phyloP scores from a whole-genome alignment of 2,797 vertebrate species.

The Notamacropus eugenii region DNA sequence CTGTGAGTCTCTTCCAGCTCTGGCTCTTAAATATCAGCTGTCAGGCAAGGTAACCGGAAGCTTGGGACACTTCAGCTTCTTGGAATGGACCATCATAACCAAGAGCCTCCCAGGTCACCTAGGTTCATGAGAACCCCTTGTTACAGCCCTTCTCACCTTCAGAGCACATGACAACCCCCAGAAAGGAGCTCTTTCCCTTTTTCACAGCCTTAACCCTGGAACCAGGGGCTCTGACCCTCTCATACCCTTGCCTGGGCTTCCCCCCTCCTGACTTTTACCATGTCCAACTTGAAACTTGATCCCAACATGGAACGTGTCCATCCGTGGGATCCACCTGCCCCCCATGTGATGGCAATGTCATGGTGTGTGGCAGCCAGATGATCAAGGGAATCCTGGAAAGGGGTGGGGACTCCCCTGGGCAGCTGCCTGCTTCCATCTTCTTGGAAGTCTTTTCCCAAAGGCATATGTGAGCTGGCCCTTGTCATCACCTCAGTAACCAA shows the following conservation, averaged over 20 bases:
- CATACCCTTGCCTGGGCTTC: not conserved
- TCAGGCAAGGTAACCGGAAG: not conserved
- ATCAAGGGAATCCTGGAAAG: not conserved
- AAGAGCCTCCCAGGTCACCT: constrained; percentile 82
- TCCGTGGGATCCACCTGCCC: not conserved
- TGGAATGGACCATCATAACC: constrained; percentile 78
- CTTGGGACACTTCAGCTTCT: constrained; percentile 64
- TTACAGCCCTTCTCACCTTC: constrained; percentile 89
- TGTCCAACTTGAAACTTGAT: constrained; percentile 26
- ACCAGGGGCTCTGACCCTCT: rapidly evolving
- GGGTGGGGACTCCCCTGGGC: not conserved
- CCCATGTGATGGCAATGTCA: not conserved
- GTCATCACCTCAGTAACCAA: not conserved
- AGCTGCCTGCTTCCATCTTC: not conserved
- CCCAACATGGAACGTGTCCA: not conserved
- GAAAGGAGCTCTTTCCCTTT: not conserved
- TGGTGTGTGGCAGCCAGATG: rapidly evolving
- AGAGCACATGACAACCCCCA: constrained; percentile 80
- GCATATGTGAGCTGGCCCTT: not conserved
- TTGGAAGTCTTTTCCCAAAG: not conserved
- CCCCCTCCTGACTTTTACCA: not conserved
- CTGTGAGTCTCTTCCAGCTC: constrained; percentile 83
- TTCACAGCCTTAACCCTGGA: not conserved
- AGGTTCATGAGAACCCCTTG: constrained; percentile 86
- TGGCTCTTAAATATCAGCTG: constrained; percentile 33